A percentile compares a stretch with the other conserved stretches of the same genome.
These are phyloP conservation scores for Atrichornis clamosus DNA, from an alignment of 2,113 vertebrate genomes.

Conservation along the genomic window DNA sequence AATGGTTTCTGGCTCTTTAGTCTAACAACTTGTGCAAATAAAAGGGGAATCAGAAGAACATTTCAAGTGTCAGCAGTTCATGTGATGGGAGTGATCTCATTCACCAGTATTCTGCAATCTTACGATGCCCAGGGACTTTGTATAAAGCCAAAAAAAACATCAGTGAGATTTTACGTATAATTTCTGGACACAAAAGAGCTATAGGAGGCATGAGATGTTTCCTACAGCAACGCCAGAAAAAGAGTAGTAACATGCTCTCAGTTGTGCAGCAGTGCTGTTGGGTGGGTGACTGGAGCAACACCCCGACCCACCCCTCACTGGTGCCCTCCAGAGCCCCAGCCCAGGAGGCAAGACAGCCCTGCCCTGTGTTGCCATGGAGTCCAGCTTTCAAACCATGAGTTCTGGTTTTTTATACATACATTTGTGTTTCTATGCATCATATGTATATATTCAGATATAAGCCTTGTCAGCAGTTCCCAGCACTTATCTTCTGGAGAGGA, in stretches of 20 bases:
- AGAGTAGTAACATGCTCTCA: fast-evolving
- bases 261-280: not conserved
- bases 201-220: not conserved
- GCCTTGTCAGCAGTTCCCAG: not conserved
- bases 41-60: constrained; percentile 12
- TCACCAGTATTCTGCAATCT: not conserved
- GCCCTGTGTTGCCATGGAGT: fast-evolving
- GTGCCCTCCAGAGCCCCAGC: not conserved
- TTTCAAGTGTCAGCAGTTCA: not conserved
- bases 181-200: not conserved
- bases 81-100: not conserved
- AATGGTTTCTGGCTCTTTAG: not conserved
- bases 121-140: not conserved
- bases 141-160: not conserved
- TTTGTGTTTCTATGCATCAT: not conserved
- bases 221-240: not conserved
- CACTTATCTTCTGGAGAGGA: not conserved
- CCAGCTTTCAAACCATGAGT: not conserved
- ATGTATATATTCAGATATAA: not conserved
- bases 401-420: not conserved
- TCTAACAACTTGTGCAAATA: not conserved
- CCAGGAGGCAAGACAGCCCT: not conserved
- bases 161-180: not conserved
- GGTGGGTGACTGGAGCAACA: not conserved
- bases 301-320: not conserved